Evolutionary conservation across 2,113 vertebrate genomes (phyloP).

Genomic region (Barbus barbus): DNA sequence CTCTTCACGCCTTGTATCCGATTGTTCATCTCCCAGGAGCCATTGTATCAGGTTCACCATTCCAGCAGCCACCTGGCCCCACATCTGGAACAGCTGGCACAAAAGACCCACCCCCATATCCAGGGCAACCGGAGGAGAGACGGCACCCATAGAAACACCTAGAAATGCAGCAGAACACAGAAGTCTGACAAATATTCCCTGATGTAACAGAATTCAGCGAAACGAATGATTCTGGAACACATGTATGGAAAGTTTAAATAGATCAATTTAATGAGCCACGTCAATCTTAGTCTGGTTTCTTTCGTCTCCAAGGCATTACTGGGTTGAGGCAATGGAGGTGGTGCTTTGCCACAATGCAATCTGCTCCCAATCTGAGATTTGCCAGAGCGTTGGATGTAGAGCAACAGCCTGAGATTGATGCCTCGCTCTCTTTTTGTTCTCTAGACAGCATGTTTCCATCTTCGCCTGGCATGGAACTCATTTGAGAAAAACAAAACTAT

Average conservation of each 20-base stretch:
- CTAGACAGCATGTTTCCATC: conserved; percentile 42
- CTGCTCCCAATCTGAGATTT: conserved; percentile 41
- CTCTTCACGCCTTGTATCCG: conserved; percentile 46
- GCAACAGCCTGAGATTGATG: conserved; percentile 39
- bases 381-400: conserved; percentile 32
- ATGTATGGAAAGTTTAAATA: conserved; percentile 2
- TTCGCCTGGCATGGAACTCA: conserved; percentile 50
- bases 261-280: neutral
- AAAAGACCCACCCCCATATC: conserved; percentile 77
- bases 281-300: conserved; percentile 12
- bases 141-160: conserved; percentile 75
- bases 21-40: conserved; percentile 80
- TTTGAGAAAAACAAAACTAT: conserved; percentile 66
- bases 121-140: conserved; percentile 84
- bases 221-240: neutral
- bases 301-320: conserved; percentile 13
- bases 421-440: conserved; percentile 43
- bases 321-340: neutral
- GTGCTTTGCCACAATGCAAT: conserved; percentile 9
- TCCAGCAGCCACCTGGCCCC: conserved; percentile 73
- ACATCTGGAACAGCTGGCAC: conserved; percentile 81
- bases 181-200: neutral
- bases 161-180: conserved; percentile 33
- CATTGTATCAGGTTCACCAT: conserved; percentile 78
- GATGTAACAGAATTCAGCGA: neutral